Evolutionary conservation across 2,113 vertebrate genomes (phyloP).

Genomic region (Orientallactaga bullata): DNA sequence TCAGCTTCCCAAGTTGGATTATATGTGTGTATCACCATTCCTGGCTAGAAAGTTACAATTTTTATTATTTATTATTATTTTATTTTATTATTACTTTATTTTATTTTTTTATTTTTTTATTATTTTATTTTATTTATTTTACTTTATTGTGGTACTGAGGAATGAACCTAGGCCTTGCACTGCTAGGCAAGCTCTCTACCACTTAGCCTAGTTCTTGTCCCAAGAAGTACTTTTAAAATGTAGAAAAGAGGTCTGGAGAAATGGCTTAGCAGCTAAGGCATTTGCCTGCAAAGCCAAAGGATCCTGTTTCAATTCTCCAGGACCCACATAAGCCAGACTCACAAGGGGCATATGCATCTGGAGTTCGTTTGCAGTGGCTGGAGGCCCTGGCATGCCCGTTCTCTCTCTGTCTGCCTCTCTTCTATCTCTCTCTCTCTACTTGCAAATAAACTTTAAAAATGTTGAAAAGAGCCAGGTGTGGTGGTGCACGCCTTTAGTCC

Average conservation of each 20-base stretch:
- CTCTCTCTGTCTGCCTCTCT: no score
- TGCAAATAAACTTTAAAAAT: no score
- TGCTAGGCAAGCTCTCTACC: not conserved
- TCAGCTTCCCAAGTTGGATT: not conserved
- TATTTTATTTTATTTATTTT: not conserved
- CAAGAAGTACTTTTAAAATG: not conserved
- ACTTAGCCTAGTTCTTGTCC: not conserved
- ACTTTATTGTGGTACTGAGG: not conserved
- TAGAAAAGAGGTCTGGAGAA: conserved; percentile 39
- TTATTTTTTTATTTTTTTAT: not conserved
- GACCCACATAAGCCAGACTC: no score
- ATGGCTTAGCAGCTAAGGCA: no score
- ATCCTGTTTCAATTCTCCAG: no score
- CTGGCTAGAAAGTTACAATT: not conserved
- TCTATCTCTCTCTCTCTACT: no score
- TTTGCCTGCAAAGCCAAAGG: no score
- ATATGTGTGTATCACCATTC: not conserved
- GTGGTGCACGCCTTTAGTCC: no score
- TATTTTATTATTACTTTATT: not conserved
- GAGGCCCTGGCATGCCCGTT: no score
- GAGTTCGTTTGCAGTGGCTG: no score
- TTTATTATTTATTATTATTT: not conserved
- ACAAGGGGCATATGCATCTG: no score
- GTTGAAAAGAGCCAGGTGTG: not conserved
- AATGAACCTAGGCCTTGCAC: not conserved